Percentiles rank a stretch among this genome's conserved stretches.
phyloP scores from a whole-genome alignment of 2,113 vertebrate species.

The Gadus macrocephalus region DNA sequence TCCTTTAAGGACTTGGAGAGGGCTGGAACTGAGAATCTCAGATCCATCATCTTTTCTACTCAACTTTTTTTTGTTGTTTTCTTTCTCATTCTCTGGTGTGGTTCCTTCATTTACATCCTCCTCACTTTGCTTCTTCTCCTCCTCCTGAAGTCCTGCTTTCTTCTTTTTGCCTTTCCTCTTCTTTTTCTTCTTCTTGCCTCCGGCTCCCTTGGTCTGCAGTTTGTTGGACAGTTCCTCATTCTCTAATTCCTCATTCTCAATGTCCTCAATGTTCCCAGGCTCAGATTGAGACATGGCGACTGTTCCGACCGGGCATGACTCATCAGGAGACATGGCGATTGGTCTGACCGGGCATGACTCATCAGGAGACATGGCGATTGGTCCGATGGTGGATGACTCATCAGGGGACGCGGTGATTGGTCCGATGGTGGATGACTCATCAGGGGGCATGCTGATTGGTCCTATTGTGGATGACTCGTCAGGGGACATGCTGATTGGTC shows the following conservation, averaged over 20 bases:
- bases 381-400: neutral
- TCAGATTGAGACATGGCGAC: slow-evolving; percentile 20
- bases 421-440: neutral
- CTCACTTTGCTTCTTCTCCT: slow-evolving; percentile 36
- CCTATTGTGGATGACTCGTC: neutral
- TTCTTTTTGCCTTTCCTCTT: slow-evolving; percentile 66
- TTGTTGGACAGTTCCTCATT: slow-evolving; percentile 2
- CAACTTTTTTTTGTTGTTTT: slow-evolving; percentile 7
- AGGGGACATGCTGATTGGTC: neutral
- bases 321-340: slow-evolving; percentile 3
- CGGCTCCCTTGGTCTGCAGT: slow-evolving; percentile 28
- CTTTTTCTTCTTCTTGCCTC: slow-evolving; percentile 71
- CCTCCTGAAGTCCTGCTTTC: slow-evolving; percentile 44
- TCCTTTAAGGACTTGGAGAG: slow-evolving; percentile 1
- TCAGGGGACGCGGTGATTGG: neutral
- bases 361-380: neutral
- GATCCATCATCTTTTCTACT: neutral
- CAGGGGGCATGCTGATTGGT: neutral
- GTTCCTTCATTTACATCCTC: slow-evolving; percentile 4
- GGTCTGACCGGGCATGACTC: neutral
- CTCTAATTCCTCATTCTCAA: slow-evolving; percentile 27
- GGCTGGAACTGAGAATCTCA: neutral
- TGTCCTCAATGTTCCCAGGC: slow-evolving; percentile 26
- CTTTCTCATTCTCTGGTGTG: neutral
- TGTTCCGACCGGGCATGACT: neutral